phyloP scores from a whole-genome alignment of 2,797 vertebrate genomes.

The Myotis daubentonii region DNA sequence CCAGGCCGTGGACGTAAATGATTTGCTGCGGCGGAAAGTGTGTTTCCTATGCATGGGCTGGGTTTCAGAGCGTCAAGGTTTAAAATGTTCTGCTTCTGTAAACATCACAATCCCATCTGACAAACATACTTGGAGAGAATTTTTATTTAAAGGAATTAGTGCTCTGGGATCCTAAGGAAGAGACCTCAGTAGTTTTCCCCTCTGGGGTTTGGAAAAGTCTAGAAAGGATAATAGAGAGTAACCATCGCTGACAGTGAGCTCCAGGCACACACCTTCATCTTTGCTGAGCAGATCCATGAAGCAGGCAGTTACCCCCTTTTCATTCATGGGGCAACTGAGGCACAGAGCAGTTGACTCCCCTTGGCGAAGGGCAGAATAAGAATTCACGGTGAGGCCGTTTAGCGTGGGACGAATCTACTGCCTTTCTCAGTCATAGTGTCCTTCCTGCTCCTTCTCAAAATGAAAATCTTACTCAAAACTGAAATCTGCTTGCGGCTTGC shows the following conservation, averaged over 20 bases:
- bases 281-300: not conserved
- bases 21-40: not conserved
- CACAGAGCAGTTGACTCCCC: not conserved
- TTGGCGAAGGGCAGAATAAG: not conserved
- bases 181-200: not conserved
- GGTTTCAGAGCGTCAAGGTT: not conserved
- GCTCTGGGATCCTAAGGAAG: not conserved
- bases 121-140: not conserved
- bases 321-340: not conserved
- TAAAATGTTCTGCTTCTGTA: not conserved
- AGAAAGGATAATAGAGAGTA: rapidly evolving
- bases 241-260: rapidly evolving
- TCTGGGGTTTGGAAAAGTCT: not conserved
- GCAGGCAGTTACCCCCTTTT: not conserved
- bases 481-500: not conserved
- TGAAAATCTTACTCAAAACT: not conserved
- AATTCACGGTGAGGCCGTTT: not conserved
- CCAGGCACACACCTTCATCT: rapidly evolving
- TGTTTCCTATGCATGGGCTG: rapidly evolving
- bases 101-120: not conserved
- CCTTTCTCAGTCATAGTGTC: not conserved
- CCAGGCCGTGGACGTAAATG: not conserved
- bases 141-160: not conserved
- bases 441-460: not conserved
- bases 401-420: rapidly evolving